Conservation (phyloP, 2,797 vertebrate species). For the Harpagifer antarcticus region DNA sequence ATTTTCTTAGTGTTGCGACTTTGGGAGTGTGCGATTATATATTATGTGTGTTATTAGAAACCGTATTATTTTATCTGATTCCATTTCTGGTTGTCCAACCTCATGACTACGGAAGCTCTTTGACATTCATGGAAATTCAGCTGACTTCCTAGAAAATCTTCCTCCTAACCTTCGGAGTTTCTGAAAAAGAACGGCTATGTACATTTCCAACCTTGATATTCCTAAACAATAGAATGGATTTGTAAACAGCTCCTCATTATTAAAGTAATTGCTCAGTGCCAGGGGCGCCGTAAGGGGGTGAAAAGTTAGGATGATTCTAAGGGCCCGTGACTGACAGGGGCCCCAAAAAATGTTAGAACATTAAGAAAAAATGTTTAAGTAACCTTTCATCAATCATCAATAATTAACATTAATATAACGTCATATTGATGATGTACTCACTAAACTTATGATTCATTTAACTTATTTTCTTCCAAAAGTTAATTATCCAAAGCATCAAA, state of each 20-base stretch:
- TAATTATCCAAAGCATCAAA: too few species aligned
- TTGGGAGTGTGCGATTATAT: not conserved
- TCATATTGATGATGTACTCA: too few species aligned
- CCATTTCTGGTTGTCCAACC: conserved; percentile 28
- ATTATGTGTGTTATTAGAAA: conserved; percentile 11
- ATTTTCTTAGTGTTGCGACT: not conserved
- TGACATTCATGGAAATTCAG: conserved; percentile 38
- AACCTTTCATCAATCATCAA: too few species aligned
- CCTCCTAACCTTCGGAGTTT: conserved; percentile 44
- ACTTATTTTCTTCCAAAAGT: too few species aligned
- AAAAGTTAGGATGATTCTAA: too few species aligned
- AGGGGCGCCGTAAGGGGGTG: too few species aligned
- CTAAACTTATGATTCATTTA: too few species aligned
- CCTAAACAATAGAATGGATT: conserved; percentile 39
- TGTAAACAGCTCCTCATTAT: conserved; percentile 59
- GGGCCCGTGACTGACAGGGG: too few species aligned
- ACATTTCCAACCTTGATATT: conserved; percentile 58
- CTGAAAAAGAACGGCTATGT: conserved; percentile 1
- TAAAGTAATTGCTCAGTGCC: conserved; percentile 54
- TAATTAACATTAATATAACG: too few species aligned
- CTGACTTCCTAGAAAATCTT: conserved; percentile 27
- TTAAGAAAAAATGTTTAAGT: too few species aligned
- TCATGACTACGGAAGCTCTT: conserved; percentile 11
- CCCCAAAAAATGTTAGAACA: too few species aligned
- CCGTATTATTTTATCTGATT: conserved; percentile 30